Percentiles rank a stretch among this genome's conserved stretches.
These are phyloP conservation scores for Papilio xuthus DNA, from an alignment of 1,140 invertebrate genomes.

Conservation along the genomic window DNA sequence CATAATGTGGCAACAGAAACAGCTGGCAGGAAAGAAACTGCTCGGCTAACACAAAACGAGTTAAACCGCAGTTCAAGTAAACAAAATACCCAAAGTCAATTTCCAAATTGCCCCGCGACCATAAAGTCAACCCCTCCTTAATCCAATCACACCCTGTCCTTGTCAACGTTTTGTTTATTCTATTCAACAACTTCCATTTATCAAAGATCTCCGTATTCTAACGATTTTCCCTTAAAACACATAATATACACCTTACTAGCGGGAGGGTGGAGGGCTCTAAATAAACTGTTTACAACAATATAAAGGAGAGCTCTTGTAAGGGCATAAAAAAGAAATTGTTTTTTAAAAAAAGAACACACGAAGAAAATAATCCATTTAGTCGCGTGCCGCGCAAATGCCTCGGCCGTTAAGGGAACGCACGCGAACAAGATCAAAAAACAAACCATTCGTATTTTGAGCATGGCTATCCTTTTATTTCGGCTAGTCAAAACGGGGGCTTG, in stretches of 20 bases:
- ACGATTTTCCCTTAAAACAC: conserved; percentile 32
- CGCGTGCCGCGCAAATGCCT: conserved; percentile 72
- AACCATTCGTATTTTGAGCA: conserved; percentile 65
- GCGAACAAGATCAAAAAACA: conserved; percentile 75
- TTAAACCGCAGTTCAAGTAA: conserved; percentile 63
- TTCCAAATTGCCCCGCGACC: conserved; percentile 76
- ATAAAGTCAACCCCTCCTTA: conserved; percentile 79
- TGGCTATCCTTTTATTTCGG: conserved; percentile 70
- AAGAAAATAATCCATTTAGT: conserved; percentile 80
- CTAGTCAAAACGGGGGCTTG: conserved; percentile 70
- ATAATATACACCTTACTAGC: conserved; percentile 28
- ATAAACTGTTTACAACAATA: conserved; percentile 38
- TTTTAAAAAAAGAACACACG: conserved; percentile 73
- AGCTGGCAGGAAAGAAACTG: conserved; percentile 57
- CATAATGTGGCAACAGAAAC: conserved; percentile 42
- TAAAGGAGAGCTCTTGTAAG: conserved; percentile 51
- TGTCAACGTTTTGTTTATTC: conserved; percentile 78
- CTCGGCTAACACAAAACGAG: conserved; percentile 61
- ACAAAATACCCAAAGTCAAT: conserved; percentile 78
- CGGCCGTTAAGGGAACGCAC: conserved; percentile 69
- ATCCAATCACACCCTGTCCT: conserved; percentile 76
- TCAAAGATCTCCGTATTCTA: conserved; percentile 54
- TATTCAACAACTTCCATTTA: conserved; percentile 57
- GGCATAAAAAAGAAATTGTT: conserved; percentile 61
- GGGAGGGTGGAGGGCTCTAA: conserved; percentile 21